Percentiles rank a stretch among this genome's conserved stretches.
Evolutionary conservation across 2,113 vertebrate species (phyloP).

Genomic region (Pomatostomus ruficeps): DNA sequence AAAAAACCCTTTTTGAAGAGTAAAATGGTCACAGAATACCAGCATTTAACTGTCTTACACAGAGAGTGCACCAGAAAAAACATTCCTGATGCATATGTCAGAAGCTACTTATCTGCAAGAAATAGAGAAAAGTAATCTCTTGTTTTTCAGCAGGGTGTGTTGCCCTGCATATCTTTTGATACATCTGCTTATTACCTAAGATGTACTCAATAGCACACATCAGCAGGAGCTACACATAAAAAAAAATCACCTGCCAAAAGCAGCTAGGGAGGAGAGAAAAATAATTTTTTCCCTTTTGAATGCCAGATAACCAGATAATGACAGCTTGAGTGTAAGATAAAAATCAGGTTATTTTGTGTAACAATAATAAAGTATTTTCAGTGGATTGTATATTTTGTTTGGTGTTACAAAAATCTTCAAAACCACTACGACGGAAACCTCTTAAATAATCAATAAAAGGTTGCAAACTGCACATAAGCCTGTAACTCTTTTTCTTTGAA

Average conservation of each 20-base stretch:
- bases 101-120: background rate
- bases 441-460: background rate
- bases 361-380: background rate
- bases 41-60: background rate
- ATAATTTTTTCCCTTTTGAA: background rate
- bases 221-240: background rate
- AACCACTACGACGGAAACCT: background rate
- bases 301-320: background rate
- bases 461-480: background rate
- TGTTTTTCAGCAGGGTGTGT: constrained; percentile 31
- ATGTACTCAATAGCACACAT: background rate
- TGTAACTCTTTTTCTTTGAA: background rate
- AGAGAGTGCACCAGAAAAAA: background rate
- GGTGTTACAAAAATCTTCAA: background rate
- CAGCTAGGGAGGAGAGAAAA: background rate
- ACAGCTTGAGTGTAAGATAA: background rate
- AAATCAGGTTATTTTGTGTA: background rate
- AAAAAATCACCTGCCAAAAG: constrained; percentile 6
- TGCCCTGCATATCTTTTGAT: constrained; percentile 24
- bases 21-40: background rate
- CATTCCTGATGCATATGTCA: background rate
- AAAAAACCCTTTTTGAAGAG: background rate
- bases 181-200: constrained; percentile 23
- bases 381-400: background rate
- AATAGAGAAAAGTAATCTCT: background rate